Evolutionary conservation across 2,113 vertebrate genomes (phyloP), one percentile per base, ranked within the genome.

Genomic region (Chelonoidis abingdonii): DNA sequence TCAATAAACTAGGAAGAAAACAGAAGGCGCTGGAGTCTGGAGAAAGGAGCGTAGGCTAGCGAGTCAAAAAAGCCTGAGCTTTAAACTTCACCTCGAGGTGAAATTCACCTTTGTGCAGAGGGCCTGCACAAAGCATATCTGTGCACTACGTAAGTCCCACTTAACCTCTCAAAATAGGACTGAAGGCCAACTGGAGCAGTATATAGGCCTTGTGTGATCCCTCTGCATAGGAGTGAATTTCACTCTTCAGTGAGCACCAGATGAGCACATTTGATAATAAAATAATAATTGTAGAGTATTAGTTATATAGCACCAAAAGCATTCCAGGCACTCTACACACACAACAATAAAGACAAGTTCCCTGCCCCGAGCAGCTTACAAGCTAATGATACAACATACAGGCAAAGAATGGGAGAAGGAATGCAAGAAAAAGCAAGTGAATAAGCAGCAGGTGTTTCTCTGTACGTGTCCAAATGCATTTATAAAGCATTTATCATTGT

Each of bases 1-100:
- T 56, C 91, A 91, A 91, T 80, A 93, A 94, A 88, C 5, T 56
- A 49, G 52, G 75, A 91, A 91, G 52, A 80, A 22, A 62, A 82
- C 21, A 69, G 78, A 44, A 84, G 93, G 21, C 6, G 41, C 50
- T 6, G 21, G 69, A 11, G 49, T 84, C 62, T 78, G 47, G 72
- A 93, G 52, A 29, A 83, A 87, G 11, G 41, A 56, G 9, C 80
- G 82, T 24, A 62, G n/a, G 69, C 56, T 57, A 89, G 81, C 19
- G 5, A 72, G 19, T 72, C 65, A 72, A 38, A 38, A 10, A 8
- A 72, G 65, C n/a, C 52, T 84, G 50, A 86, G 10, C 9, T 75
- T 78, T 76, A 86, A 86, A 35, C 27, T 56, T 56, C 13, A 56
- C 80, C 54, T 56, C 2, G 8, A 81, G 53, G 35, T 80, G 5